These are phyloP conservation scores for Antheraea pernyi DNA, from an alignment of 1,140 invertebrate genomes.

Conservation along the genomic window DNA sequence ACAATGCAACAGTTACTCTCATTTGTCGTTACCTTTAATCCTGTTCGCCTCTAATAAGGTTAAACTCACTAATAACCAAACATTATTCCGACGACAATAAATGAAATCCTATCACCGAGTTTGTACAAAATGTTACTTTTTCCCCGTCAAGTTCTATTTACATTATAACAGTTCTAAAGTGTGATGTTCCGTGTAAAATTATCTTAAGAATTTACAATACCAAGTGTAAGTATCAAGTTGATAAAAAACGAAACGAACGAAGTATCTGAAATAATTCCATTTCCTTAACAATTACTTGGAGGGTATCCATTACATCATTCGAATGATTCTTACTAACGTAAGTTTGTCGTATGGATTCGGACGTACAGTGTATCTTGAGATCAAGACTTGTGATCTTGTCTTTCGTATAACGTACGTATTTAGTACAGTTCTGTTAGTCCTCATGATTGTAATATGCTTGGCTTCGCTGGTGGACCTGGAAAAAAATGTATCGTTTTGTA, in stretches of 20 bases:
- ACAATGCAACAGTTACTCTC: too few species aligned
- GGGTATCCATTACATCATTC: constrained; percentile 44
- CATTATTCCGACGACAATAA: background rate
- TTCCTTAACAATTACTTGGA: constrained; percentile 41
- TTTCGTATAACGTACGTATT: constrained; percentile 12
- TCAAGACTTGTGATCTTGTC: constrained; percentile 23
- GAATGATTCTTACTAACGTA: constrained; percentile 28
- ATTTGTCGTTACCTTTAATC: too few species aligned
- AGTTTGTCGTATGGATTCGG: constrained; percentile 47
- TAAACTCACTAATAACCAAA: background rate
- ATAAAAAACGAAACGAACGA: background rate
- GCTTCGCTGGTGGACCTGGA: constrained; percentile 51
- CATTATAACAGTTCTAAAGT: background rate
- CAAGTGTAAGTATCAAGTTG: too few species aligned
- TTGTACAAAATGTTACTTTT: background rate
- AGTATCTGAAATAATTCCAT: background rate
- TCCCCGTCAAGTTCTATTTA: background rate
- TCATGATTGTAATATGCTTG: constrained; percentile 48
- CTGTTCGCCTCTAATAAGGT: too few species aligned
- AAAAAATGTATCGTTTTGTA: constrained; percentile 12
- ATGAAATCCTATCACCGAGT: background rate
- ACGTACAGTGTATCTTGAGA: constrained; percentile 51
- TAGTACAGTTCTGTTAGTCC: constrained; percentile 13
- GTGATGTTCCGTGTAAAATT: background rate
- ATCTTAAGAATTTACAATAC: too few species aligned